These are phyloP conservation scores for Valencia hispanica DNA, from an alignment of 2,797 vertebrate species.

Conservation along the genomic window DNA sequence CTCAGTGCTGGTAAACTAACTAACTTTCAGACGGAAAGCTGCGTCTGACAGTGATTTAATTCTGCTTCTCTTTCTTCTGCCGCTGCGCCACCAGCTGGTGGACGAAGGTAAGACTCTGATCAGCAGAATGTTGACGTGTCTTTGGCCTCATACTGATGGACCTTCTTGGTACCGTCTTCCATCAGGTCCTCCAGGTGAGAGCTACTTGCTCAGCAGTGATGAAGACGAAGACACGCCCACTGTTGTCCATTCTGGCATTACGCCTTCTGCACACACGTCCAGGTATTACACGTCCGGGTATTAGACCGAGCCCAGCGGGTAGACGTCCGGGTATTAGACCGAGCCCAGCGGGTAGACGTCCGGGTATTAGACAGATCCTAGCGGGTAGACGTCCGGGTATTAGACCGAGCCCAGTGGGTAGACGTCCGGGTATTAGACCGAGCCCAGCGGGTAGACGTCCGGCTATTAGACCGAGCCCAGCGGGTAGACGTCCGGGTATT, in stretches of 20 bases:
- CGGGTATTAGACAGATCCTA: too few relatives aligned
- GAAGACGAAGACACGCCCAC: conserved; percentile 84
- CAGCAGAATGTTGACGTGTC: neutral
- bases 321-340: neutral
- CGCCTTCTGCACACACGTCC: conserved; percentile 53
- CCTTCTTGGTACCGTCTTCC: conserved; percentile 3
- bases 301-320: neutral
- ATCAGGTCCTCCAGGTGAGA: conserved; percentile 77
- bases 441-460: too few relatives aligned
- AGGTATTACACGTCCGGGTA: conserved; percentile 19
- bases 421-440: too few relatives aligned
- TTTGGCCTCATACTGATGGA: neutral
- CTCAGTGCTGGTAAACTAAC: conserved; percentile 86
- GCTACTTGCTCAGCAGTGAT: conserved; percentile 90
- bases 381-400: too few relatives aligned
- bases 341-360: neutral
- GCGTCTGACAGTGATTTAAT: neutral
- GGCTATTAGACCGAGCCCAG: too few relatives aligned
- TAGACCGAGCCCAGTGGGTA: neutral
- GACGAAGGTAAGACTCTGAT: conserved; percentile 60
- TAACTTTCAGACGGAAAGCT: neutral
- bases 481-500: too few relatives aligned
- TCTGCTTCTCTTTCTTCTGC: conserved; percentile 12
- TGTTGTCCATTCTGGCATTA: conserved; percentile 35
- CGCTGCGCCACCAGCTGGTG: conserved; percentile 53